Evolutionary conservation across 2,888 invertebrate species (phyloP).

Genomic region (Harpalus rufipes): DNA sequence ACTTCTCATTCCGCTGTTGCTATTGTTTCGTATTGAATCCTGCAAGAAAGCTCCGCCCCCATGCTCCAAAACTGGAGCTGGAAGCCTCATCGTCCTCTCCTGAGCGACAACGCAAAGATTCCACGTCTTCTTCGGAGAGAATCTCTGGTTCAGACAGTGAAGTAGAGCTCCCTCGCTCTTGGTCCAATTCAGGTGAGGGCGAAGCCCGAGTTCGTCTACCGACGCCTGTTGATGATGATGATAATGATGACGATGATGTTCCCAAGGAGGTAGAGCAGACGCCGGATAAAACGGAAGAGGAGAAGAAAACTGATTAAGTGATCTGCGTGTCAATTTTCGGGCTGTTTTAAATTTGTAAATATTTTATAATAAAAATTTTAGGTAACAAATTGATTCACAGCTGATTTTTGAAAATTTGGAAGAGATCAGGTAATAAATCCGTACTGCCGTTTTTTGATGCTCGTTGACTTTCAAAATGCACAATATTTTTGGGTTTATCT

Average conservation of each 20-base stretch:
- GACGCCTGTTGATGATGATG: too few species aligned
- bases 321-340: slow-evolving; percentile 46
- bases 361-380: slow-evolving; percentile 54
- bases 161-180: slow-evolving; percentile 32
- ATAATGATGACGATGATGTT: not conserved
- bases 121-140: slow-evolving; percentile 74
- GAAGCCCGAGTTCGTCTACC: not conserved
- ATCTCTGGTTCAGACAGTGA: slow-evolving; percentile 72
- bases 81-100: slow-evolving; percentile 68
- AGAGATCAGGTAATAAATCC: slow-evolving; percentile 22
- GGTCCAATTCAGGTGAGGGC: slow-evolving; percentile 21
- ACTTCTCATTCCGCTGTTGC: slow-evolving; percentile 91
- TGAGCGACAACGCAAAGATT: slow-evolving; percentile 41
- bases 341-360: slow-evolving; percentile 55
- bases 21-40: slow-evolving; percentile 93
- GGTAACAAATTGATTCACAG: slow-evolving; percentile 44
- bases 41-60: slow-evolving; percentile 91
- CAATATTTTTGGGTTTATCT: slow-evolving; percentile 23
- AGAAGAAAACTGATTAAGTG: slow-evolving; percentile 42
- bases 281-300: slow-evolving; percentile 16
- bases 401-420: slow-evolving; percentile 23
- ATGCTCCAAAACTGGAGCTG: slow-evolving; percentile 82
- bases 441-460: slow-evolving; percentile 39
- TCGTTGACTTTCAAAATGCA: slow-evolving; percentile 19
- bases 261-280: slow-evolving; percentile 47